These are phyloP conservation scores for Rhynchopsitta pachyrhyncha DNA, from an alignment of 2,113 vertebrate species.

Conservation along the genomic window DNA sequence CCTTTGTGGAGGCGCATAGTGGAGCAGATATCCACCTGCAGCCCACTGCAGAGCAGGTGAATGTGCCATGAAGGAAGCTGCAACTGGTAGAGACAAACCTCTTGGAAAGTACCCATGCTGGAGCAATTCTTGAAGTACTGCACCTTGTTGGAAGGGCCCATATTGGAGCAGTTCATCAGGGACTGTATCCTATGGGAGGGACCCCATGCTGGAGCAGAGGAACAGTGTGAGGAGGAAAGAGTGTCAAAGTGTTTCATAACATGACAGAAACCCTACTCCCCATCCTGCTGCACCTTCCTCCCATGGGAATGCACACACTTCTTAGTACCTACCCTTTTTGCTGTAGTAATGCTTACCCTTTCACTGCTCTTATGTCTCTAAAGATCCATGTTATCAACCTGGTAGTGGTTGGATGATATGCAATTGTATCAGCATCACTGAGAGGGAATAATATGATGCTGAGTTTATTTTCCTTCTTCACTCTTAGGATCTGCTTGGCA, in stretches of 20 bases:
- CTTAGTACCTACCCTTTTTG: neutral
- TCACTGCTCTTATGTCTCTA: neutral
- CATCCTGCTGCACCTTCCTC: neutral
- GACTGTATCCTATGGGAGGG: accelerated
- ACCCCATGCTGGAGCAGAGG: neutral
- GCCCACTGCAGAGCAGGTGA: accelerated
- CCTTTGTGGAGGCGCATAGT: too few species aligned
- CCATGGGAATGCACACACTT: neutral
- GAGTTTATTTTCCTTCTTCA: neutral
- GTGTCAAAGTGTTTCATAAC: neutral
- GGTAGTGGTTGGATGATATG: neutral
- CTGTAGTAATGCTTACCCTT: neutral
- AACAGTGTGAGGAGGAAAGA: neutral
- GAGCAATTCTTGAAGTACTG: neutral
- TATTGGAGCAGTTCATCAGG: accelerated
- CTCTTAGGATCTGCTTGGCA: neutral
- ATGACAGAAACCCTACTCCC: neutral
- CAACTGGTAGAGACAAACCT: neutral
- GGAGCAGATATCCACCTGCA: neutral
- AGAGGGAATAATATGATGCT: neutral
- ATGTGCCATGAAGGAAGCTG: neutral
- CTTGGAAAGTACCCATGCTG: neutral
- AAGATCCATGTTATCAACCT: neutral
- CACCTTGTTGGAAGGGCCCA: neutral
- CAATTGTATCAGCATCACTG: too few species aligned